Evolutionary conservation across 2,113 vertebrate genomes (phyloP), one percentile per base, ranked within the genome.

Genomic region (Galbula dea): DNA sequence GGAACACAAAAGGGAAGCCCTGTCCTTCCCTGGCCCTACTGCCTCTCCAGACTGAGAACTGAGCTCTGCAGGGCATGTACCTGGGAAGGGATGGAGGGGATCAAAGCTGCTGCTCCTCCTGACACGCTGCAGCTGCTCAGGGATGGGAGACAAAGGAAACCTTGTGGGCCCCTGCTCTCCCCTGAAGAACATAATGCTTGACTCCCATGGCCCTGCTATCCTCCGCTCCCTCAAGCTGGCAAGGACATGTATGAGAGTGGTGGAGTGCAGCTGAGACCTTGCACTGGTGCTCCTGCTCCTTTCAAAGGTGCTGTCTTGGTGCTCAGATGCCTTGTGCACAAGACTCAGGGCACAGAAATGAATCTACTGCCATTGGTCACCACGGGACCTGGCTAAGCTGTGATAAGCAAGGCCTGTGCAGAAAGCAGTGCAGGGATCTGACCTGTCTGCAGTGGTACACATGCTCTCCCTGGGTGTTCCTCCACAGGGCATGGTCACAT

Each of bases 361-460:
- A 73, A 86, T 46, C 54, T 59, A 78, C 74, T 90, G 57, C 17
- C n/a, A 83, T 16, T 0, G 0, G 23, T n/a, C 52, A 43, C 30
- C 26, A 8, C 0, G 0, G 58, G 24, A 91, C n/a, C 16, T 1
- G 1, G 36, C 65, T 69, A 57, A 82, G 58, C 58, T 0, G 1
- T 11, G 43, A 63, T 0, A 2, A 21, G 29, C 74, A 63, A 5
- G 32, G 52, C 15, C 48, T 1, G 7, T 27, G 52, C 32, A 32
- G 32, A 43, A 75, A 51, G 54, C n/a, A 58, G 43, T 73, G 83
- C 0, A 1, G 72, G 58, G 37, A 59, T 41, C 67, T 59, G 67
- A 80, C 23, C 43, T 80, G 80, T 88, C 76, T 61, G 63, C 54
- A 69, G 67, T 5, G 0, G 11, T 15, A 49, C 63, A 45, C 26